These are phyloP conservation scores for Pteronura brasiliensis DNA, from an alignment of 2,113 vertebrate genomes.

Conservation along the genomic window DNA sequence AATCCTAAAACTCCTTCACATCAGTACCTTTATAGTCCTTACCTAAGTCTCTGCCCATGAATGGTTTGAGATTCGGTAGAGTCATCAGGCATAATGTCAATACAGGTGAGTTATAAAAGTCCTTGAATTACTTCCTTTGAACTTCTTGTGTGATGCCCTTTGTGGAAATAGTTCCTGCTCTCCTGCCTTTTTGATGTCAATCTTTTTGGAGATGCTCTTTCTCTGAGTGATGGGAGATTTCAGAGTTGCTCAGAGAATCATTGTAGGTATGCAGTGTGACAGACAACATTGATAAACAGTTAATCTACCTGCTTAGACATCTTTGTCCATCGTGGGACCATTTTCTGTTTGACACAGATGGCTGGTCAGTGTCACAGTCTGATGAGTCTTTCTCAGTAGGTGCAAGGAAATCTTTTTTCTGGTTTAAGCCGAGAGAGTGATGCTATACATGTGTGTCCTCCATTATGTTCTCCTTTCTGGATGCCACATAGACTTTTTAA, in stretches of 20 bases:
- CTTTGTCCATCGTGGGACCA: not conserved
- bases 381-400: not conserved
- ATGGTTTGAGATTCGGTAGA: not conserved
- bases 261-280: not conserved
- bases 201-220: not conserved
- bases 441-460: not conserved
- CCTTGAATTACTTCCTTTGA: conserved; percentile 30
- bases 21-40: not conserved
- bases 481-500: not conserved
- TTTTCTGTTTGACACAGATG: not conserved
- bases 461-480: not conserved
- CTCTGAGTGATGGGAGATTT: not conserved
- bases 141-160: not conserved
- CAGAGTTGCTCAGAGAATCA: not conserved
- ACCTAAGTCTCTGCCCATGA: not conserved
- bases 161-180: not conserved
- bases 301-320: not conserved
- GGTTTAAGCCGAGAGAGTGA: not conserved
- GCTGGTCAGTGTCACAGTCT: not conserved
- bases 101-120: not conserved
- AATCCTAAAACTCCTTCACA: not conserved
- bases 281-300: not conserved
- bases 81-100: not conserved
- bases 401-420: not conserved
- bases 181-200: not conserved